These are phyloP conservation scores for Aplodontia rufa DNA, from an alignment of 2,113 vertebrate species.

Conservation along the genomic window DNA sequence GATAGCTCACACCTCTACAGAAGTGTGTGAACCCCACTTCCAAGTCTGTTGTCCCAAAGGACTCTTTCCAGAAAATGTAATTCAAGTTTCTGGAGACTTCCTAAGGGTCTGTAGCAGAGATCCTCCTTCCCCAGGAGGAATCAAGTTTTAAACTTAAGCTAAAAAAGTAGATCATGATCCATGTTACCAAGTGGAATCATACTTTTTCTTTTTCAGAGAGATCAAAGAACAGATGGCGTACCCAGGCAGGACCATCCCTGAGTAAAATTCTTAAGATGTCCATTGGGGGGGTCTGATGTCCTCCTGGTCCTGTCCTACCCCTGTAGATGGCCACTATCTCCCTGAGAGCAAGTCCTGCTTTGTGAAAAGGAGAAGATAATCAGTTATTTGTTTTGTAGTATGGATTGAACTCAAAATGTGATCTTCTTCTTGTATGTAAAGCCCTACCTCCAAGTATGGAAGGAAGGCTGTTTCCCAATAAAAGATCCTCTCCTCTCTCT, in stretches of 20 bases:
- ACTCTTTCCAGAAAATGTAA: neutral
- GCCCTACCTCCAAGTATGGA: neutral
- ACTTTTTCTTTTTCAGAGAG: constrained; percentile 4
- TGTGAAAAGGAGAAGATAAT: neutral
- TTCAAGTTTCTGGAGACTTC: neutral
- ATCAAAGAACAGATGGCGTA: neutral
- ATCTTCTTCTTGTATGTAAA: neutral
- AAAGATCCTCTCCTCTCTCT: neutral
- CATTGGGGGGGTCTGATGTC: neutral
- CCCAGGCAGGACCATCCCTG: neutral
- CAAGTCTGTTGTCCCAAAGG: neutral
- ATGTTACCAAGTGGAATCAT: neutral
- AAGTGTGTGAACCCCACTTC: neutral
- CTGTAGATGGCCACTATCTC: neutral
- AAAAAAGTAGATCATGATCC: neutral
- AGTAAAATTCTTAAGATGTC: neutral
- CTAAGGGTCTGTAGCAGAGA: neutral
- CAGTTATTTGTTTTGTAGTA: neutral
- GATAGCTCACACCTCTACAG: neutral
- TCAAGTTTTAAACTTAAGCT: neutral
- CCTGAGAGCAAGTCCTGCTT: neutral
- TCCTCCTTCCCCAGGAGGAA: neutral
- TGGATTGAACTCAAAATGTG: neutral
- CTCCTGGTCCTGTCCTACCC: neutral
- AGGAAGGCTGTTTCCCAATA: neutral